Base-by-base conservation (phyloP, 2,797 vertebrate genomes). In the Gymnothorax javanicus region DNA sequence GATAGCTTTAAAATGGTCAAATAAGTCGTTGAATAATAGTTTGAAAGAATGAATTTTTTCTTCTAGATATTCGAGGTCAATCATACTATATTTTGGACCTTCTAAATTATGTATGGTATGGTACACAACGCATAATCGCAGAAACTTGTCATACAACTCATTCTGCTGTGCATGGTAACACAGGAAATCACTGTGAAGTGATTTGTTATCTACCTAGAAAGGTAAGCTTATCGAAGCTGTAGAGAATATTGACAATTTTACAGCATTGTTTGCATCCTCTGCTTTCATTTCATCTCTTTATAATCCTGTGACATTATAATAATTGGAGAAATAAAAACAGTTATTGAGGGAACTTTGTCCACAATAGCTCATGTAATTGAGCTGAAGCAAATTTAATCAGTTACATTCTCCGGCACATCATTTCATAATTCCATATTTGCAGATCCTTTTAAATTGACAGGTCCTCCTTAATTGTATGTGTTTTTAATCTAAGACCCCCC, bases 321-420 rank as follows among this genome's bases (percentile, higher is more conserved):
- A 56, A 58, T 25, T 77, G 81, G 85, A 54, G n/a, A 50, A 50
- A 86, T 59, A 73, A n/a, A 59, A n/a, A 20, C 77, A 77, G 77
- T 86, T 79, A 43, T 57, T 86, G 54, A 86, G 71, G 69, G 77
- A 8, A 50, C 17, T 25, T 25, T 11, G 8, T 50, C 27, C 56
- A 3, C 60, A 81, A 86, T 77, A 56, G 3, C 27, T 50, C 69
- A 20, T 86, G 79, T 86, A 81, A 81, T 59, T 81, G 17, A 75
- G 77, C 25, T 33, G n/a, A 62, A 86, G 54, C 23, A 60, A 23
- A 27, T 59, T 64, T 54, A 54, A 50, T 58, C n/a, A 4, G 56
- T 81, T 8, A 56, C 23, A 81, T 56, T 54, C 54, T 33, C 77
- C 5, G 20, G 20, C 52, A 54, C 56, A 56, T 81, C n/a, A 54